Evolutionary conservation across 2,888 invertebrate species (phyloP).

Genomic region (Furcula furcula): DNA sequence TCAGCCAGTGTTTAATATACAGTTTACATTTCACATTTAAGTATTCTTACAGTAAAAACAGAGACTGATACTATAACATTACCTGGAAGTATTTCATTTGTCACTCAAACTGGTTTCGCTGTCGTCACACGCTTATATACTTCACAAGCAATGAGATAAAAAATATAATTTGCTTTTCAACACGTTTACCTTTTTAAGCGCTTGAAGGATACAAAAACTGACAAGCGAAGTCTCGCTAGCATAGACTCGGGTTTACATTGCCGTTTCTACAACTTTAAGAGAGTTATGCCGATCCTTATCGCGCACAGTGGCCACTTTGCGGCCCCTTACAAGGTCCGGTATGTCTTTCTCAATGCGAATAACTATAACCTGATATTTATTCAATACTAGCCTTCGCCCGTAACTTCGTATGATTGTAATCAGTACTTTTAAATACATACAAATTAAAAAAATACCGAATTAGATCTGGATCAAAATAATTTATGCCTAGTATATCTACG

Average conservation of each 20-base stretch:
- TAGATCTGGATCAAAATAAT: too few relatives aligned
- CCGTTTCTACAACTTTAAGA: slow-evolving; percentile 37
- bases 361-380: slow-evolving; percentile 35
- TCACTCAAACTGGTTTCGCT: too few relatives aligned
- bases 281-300: slow-evolving; percentile 56
- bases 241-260: slow-evolving; percentile 5
- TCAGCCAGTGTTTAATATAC: too few relatives aligned
- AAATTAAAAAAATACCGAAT: too few relatives aligned
- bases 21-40: too few relatives aligned
- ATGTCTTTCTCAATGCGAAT: slow-evolving; percentile 52
- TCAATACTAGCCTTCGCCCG: slow-evolving; percentile 19
- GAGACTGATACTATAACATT: background rate
- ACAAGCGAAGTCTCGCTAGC: background rate
- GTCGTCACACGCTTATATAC: background rate
- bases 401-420: slow-evolving; percentile 12
- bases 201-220: background rate
- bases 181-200: background rate
- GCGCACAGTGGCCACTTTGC: slow-evolving; percentile 44
- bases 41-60: too few relatives aligned
- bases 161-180: too few relatives aligned
- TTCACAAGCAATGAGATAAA: too few relatives aligned
- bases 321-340: slow-evolving; percentile 58
- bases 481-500: too few relatives aligned
- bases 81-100: background rate
- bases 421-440: too few relatives aligned